Base-by-base conservation (phyloP, 2,113 vertebrate genomes). In the Osmerus eperlanus region DNA sequence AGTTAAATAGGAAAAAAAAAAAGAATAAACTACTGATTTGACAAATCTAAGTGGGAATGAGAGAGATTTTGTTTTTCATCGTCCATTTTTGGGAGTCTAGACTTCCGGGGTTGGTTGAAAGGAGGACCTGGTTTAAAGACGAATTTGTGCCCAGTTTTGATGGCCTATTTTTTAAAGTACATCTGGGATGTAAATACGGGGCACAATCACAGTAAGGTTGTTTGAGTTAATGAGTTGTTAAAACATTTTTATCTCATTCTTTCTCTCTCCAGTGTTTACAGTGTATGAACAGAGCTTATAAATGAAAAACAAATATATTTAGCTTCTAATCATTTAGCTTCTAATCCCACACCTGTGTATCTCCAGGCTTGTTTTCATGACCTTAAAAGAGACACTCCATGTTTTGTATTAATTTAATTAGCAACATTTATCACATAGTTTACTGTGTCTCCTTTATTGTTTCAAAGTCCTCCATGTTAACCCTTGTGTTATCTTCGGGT, bases 191-290 rank as follows among this genome's bases (percentile, higher is more conserved):
- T 47, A 82, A 81, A 84, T 80, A 84, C 83, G 76, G 77, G 84
- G 86, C 84, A 84, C 19, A 56, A 84, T 89, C 79, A 77, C 68
- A 74, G 85, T 88, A 82, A 86, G 73, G 25, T 81, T 79, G 65
- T 83, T 90, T 21, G 21, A 21, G 21, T 88, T 85, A 89, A 90
- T 82, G 86, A 90, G 85, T 73, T 56, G 56, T 82, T 75, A 81
- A 83, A 83, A 82, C 76, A 83, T 84, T 84, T 87, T 87, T 77
- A 87, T 81, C 78, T 79, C 6, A 2, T 67, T 70, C 76, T 71
- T 77, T 66, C 74, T 78, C 74, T 78, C 67, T 28, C 25, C 71
- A 67, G 79, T 80, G 81, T 76, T 70, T 76, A 70, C 74, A 63
- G 79, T 77, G 75, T 75, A 76, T 85, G 74, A 80, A 76, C 52